Base-by-base conservation (phyloP, 1,140 invertebrate species). In the Trachymyrmex septentrionalis region DNA sequence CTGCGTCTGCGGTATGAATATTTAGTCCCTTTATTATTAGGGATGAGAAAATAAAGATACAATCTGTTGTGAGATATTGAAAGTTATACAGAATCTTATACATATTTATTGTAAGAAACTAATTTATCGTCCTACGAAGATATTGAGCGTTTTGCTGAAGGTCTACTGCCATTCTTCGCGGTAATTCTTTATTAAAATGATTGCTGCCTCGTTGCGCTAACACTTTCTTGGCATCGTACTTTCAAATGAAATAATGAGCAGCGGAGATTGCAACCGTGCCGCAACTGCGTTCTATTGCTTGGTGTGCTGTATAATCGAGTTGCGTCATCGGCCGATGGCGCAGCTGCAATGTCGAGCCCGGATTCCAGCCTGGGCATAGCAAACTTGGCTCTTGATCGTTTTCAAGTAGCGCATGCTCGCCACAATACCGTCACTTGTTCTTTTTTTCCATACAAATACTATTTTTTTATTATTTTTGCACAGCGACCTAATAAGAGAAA, bases 321-420 rank as follows among this genome's bases (percentile, higher is more conserved):
- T 89, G 81, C 89, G 89, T 89, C 87, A 87, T 89, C 86, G 81
- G 73, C 78, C 61, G 72, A 50, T 50, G 64, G 61, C 72, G 69
- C 64, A 81, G 57, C 73, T 84, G 50, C 80, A 72, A 55, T 69
- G 73, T 86, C 85, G 64, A 81, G 77, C 78, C 78, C 78, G 66
- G 78, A 71, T 81, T 81, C 64, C 50, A 69, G 69, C 80, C 82
- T 78, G 72, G 82, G 72, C 71, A 77, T 59, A 77, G 82, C 80
- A 50, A 84, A 84, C 69, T 84, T 84, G 80, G 80, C 80, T 84
- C 80, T 84, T 84, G 80, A 84, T 73, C 80, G 80, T 61, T 84
- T 84, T 84, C 80, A 67, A 84, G 69, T 84, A 69, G 80, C 80
- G 80, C 80, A 84, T 84, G 80, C 80, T 61, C 80, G 55, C 38